Evolutionary conservation across 2,888 invertebrate species (phyloP).

Genomic region (Dolomedes plantarius): DNA sequence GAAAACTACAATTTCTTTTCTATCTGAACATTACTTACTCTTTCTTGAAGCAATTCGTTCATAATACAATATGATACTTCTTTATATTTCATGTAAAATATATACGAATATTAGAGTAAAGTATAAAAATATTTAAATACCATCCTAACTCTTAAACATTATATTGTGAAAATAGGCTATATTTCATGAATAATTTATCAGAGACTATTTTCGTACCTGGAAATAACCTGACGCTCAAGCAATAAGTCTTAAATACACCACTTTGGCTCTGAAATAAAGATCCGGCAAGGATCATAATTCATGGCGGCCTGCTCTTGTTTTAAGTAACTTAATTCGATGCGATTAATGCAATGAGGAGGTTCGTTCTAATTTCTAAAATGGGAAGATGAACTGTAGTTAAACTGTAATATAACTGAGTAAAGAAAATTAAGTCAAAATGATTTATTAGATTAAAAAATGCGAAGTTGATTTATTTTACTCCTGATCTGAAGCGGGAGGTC

Average conservation of each 20-base stretch:
- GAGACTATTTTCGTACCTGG: no score
- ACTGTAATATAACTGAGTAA: slow-evolving; percentile 29
- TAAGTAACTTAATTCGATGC: slow-evolving; percentile 52
- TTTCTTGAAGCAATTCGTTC: no score
- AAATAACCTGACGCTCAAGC: not conserved
- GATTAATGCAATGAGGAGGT: slow-evolving; percentile 37
- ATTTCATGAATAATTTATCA: no score
- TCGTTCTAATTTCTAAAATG: slow-evolving; percentile 41
- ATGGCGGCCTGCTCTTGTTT: slow-evolving; percentile 2
- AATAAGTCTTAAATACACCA: not conserved
- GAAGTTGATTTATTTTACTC: not conserved
- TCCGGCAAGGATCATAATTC: not conserved
- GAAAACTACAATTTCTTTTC: no score
- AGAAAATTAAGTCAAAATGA: slow-evolving; percentile 32
- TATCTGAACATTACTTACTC: no score
- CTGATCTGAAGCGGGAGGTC: not conserved
- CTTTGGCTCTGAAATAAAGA: not conserved
- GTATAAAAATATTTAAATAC: no score
- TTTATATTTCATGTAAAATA: no score
- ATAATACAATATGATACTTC: no score
- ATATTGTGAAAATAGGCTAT: no score
- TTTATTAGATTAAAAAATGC: slow-evolving; percentile 1
- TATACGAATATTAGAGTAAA: no score
- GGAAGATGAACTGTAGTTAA: slow-evolving; percentile 32
- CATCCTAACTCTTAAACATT: no score